Evolutionary conservation across 2,888 invertebrate genomes (phyloP).

Genomic region (Caenorhabditis sp.): DNA sequence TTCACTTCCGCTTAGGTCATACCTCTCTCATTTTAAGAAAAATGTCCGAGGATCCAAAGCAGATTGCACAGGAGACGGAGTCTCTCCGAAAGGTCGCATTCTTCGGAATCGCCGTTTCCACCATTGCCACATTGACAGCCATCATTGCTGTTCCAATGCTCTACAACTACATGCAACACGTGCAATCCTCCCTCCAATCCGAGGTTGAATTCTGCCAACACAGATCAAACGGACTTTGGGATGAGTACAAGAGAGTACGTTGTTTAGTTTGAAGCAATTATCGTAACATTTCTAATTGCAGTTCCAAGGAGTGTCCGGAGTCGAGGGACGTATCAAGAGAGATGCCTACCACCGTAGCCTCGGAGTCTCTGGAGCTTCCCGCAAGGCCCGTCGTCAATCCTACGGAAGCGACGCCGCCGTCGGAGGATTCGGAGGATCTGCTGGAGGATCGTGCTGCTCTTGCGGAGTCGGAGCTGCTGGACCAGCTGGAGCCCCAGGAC

Average conservation of each 20-base stretch:
- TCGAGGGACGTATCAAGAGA: constrained; percentile 68
- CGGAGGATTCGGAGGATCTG: constrained; percentile 64
- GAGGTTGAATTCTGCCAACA: constrained; percentile 76
- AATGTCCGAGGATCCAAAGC: constrained; percentile 68
- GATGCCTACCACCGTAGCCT: constrained; percentile 58
- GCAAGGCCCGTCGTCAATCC: constrained; percentile 58
- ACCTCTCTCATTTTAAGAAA: constrained; percentile 4
- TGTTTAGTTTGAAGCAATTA: not conserved
- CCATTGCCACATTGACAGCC: constrained; percentile 75
- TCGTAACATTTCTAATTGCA: constrained; percentile 21
- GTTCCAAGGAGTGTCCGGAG: constrained; percentile 65
- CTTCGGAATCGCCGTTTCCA: constrained; percentile 76
- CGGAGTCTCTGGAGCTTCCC: constrained; percentile 61
- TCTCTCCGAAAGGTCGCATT: constrained; percentile 70
- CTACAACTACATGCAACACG: constrained; percentile 78
- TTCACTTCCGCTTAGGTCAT: not conserved
- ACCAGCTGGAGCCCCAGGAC: constrained; percentile 73
- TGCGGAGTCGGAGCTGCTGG: constrained; percentile 74
- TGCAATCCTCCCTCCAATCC: constrained; percentile 74
- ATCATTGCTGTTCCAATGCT: constrained; percentile 77
- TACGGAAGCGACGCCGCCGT: constrained; percentile 67
- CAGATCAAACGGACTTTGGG: constrained; percentile 75
- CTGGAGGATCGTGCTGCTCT: constrained; percentile 71
- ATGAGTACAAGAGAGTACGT: constrained; percentile 73
- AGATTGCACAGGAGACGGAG: constrained; percentile 69